These are phyloP conservation scores for Epizoanthus rinbou DNA, from an alignment of 92 coral and sea anemone species.

Conservation along the genomic window DNA sequence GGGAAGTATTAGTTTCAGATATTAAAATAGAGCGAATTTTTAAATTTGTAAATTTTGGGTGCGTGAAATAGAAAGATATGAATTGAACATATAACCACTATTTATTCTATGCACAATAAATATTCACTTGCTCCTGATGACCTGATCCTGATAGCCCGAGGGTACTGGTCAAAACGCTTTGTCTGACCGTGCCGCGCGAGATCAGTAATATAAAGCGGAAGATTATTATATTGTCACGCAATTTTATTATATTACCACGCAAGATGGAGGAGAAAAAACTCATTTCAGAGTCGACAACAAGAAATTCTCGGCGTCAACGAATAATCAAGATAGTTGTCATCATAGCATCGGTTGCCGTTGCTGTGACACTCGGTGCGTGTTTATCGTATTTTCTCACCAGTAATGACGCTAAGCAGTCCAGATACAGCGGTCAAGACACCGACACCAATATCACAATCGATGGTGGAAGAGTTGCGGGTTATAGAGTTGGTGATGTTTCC, in stretches of 20 bases:
- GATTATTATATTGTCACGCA: neutral
- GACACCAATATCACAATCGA: conserved; percentile 30
- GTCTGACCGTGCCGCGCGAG: too few relatives aligned
- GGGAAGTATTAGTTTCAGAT: too few relatives aligned
- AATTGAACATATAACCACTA: too few relatives aligned
- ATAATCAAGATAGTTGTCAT: neutral
- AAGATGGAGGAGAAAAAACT: neutral
- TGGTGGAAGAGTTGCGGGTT: conserved; percentile 59
- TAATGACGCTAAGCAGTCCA: neutral
- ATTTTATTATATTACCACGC: too few relatives aligned
- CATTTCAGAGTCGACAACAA: neutral
- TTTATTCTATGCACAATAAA: too few relatives aligned
- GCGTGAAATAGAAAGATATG: too few relatives aligned
- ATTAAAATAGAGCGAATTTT: too few relatives aligned
- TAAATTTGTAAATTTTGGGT: too few relatives aligned
- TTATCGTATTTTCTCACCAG: neutral
- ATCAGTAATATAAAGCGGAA: too few relatives aligned
- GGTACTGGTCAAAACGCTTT: too few relatives aligned
- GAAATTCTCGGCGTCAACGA: neutral
- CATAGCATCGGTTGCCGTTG: neutral
- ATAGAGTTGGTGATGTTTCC: conserved; percentile 37
- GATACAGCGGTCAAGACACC: conserved; percentile 1
- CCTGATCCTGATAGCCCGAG: too few relatives aligned
- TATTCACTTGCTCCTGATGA: too few relatives aligned
- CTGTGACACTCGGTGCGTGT: neutral